These are phyloP conservation scores for Choloepus hoffmanni DNA, from an alignment of 2,113 vertebrate genomes.

Conservation along the genomic window DNA sequence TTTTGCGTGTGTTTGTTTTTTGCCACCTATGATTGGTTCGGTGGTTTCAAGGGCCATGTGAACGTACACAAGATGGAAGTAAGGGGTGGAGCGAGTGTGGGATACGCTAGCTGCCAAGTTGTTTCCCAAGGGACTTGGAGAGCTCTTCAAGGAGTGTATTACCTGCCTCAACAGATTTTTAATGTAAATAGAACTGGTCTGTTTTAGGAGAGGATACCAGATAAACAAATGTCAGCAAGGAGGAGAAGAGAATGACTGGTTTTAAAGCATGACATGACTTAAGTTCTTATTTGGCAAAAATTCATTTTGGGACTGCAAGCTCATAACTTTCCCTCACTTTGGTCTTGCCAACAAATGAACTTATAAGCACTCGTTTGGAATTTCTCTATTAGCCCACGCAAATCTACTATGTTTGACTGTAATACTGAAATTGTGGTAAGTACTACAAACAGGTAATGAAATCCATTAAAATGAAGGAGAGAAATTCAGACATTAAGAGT, in stretches of 20 bases:
- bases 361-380: not conserved
- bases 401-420: not conserved
- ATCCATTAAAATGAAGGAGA: not conserved
- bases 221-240: not conserved
- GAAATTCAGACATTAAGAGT: slow-evolving; percentile 25
- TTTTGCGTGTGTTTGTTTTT: not conserved
- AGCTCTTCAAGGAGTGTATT: not conserved
- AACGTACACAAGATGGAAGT: not conserved
- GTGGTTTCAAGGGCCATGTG: slow-evolving; percentile 11
- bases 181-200: not conserved
- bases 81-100: not conserved
- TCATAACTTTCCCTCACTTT: not conserved
- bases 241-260: not conserved
- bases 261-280: not conserved
- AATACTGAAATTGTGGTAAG: not conserved
- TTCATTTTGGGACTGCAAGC: not conserved
- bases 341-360: slow-evolving; percentile 2
- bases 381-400: not conserved
- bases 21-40: not conserved
- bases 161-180: not conserved
- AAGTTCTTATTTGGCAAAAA: not conserved
- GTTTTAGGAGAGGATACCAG: not conserved
- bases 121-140: not conserved
- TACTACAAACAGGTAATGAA: not conserved
- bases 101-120: not conserved